A percentile compares a stretch with the other conserved stretches of the same genome.
Conservation (phyloP, 2,888 invertebrate genomes). For the Oasisia sp. region DNA sequence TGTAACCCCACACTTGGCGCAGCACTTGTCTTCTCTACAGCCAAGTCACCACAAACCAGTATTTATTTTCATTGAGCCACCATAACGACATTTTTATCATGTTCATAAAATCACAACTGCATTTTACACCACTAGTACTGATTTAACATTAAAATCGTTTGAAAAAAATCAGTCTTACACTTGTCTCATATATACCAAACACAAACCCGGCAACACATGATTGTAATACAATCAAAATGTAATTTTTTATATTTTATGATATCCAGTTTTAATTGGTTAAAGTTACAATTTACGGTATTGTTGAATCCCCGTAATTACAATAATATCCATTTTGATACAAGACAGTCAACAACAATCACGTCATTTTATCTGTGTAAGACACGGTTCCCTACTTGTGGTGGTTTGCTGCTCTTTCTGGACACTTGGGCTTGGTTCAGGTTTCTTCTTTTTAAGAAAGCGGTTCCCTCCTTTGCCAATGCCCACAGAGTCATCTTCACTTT, state of each 20-base stretch:
- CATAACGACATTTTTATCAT: neutral
- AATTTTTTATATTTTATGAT: too few relatives aligned
- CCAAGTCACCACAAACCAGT: neutral
- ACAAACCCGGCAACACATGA: too few relatives aligned
- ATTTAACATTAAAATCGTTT: too few relatives aligned
- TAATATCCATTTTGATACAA: neutral
- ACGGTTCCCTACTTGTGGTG: neutral
- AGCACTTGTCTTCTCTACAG: conserved; percentile 7
- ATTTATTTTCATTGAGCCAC: neutral
- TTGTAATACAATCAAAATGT: too few relatives aligned
- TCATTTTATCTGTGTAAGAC: neutral
- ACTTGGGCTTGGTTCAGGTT: conserved; percentile 9
- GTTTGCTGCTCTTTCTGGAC: neutral
- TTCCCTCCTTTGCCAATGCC: conserved; percentile 33
- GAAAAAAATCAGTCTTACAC: too few relatives aligned
- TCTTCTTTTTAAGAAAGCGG: conserved; percentile 38
- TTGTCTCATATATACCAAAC: too few relatives aligned
- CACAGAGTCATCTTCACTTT: conserved; percentile 21
- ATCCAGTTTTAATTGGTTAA: too few relatives aligned
- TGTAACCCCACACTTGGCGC: conserved; percentile 22
- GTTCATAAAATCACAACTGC: neutral
- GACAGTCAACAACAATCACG: neutral
- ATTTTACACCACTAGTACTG: too few relatives aligned
- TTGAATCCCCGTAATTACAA: neutral
- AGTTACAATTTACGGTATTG: neutral